Conservation (phyloP, 2,113 vertebrate species). For the Litocranius walleri region DNA sequence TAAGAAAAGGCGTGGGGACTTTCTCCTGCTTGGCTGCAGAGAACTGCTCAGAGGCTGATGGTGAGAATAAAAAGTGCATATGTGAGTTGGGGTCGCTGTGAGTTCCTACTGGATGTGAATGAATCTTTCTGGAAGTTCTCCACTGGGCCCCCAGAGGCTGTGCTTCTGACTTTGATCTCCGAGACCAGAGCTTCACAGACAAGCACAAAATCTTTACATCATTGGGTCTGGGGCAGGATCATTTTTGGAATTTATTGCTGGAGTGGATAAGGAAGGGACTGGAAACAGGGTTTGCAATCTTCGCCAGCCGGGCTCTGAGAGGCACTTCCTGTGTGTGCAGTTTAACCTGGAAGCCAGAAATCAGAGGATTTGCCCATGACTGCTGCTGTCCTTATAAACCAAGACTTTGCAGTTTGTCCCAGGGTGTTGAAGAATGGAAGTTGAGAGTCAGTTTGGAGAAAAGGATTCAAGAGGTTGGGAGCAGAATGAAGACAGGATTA, state of each 20-base stretch:
- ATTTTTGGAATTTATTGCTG: constrained; percentile 32
- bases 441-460: background rate
- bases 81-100: background rate
- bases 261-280: constrained; percentile 3
- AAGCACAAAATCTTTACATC: background rate
- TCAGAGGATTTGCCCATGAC: background rate
- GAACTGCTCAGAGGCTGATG: background rate
- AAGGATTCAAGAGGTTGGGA: background rate
- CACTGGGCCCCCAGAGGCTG: background rate
- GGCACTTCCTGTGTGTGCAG: background rate
- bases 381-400: background rate
- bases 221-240: background rate
- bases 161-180: constrained; percentile 53
- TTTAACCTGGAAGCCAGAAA: background rate
- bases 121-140: constrained; percentile 48
- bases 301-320: background rate
- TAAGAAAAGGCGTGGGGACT: background rate
- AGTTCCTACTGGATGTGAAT: constrained; percentile 20
- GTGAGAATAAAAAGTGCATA: background rate
- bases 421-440: background rate
- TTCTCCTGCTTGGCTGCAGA: background rate
- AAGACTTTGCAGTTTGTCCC: background rate
- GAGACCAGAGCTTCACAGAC: constrained; percentile 38
- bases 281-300: background rate
- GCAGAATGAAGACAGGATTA: background rate